These are phyloP conservation scores for Sceloporus undulatus DNA, from an alignment of 2,113 vertebrate genomes.

Conservation along the genomic window DNA sequence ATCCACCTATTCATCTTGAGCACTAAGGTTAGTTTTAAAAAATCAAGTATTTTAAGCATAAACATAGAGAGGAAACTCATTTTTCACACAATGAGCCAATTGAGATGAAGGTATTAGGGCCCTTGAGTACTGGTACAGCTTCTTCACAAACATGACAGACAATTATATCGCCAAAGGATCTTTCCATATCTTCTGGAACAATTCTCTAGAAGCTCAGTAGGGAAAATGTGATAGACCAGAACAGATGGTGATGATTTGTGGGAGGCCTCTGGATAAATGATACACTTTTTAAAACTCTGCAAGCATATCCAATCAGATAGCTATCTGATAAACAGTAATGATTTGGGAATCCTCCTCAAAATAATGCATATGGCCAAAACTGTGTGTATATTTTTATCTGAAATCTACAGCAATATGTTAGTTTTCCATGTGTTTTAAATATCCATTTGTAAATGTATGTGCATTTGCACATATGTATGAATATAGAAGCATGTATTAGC, in stretches of 20 bases:
- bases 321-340: not conserved
- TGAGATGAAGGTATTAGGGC: not conserved
- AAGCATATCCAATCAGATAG: constrained; percentile 7
- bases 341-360: not conserved
- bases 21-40: not conserved
- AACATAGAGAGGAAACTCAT: not conserved
- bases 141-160: not conserved
- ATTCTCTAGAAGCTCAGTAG: constrained; percentile 18
- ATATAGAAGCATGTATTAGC: not conserved
- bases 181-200: not conserved
- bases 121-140: not conserved
- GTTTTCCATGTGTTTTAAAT: not conserved
- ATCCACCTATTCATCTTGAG: not conserved
- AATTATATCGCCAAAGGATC: not conserved
- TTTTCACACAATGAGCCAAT: not conserved
- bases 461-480: not conserved
- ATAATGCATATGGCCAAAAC: not conserved
- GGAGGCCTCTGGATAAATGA: not conserved
- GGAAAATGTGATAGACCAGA: not conserved
- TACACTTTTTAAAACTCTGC: not conserved
- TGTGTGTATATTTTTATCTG: not conserved
- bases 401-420: not conserved
- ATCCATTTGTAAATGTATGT: not conserved
- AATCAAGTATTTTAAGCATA: constrained; percentile 5
- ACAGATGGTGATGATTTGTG: not conserved